These are phyloP conservation scores for Casuarius casuarius DNA, from an alignment of 2,113 vertebrate genomes.

Conservation along the genomic window DNA sequence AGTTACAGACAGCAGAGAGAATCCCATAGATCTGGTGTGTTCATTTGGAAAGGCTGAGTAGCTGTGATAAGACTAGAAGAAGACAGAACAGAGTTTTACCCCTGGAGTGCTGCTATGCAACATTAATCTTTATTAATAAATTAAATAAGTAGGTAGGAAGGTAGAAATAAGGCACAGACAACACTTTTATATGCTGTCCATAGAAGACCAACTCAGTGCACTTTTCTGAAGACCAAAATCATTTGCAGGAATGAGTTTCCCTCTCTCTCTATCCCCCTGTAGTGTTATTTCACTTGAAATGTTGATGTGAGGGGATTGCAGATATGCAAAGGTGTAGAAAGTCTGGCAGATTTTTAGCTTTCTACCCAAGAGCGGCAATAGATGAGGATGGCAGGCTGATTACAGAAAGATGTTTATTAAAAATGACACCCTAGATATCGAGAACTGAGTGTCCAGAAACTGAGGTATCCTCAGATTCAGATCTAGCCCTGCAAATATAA, in stretches of 20 bases:
- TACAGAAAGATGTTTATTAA: neutral
- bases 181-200: neutral
- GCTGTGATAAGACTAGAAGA: neutral
- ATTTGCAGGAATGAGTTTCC: neutral
- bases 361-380: neutral
- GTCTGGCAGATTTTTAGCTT: neutral
- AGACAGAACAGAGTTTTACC: neutral
- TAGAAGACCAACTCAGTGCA: neutral
- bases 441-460: neutral
- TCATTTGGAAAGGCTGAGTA: neutral
- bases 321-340: accelerated
- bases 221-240: neutral
- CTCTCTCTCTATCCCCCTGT: neutral
- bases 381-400: neutral
- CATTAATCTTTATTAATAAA: neutral
- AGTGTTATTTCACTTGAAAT: neutral
- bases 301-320: neutral
- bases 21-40: neutral
- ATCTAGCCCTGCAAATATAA: neutral
- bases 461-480: neutral
- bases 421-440: neutral
- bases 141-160: neutral
- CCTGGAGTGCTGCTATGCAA: neutral
- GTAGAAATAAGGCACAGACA: neutral
- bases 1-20: neutral